Conservation (phyloP, 2,797 vertebrate species). For the Hoplostethus atlanticus region DNA sequence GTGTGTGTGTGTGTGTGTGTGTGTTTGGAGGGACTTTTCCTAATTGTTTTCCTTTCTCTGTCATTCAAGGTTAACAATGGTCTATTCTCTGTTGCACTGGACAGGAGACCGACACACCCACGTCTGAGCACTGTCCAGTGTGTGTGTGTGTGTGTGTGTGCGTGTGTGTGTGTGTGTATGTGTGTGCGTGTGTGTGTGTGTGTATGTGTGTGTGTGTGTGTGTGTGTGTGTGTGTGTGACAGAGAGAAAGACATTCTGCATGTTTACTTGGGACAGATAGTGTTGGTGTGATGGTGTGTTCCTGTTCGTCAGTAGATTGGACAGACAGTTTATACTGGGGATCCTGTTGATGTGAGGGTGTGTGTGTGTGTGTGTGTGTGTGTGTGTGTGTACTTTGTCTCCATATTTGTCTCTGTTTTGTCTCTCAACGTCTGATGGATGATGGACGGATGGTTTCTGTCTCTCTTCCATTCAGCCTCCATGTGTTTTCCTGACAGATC, state of each 20-base stretch:
- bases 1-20: conserved; percentile 6
- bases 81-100: conserved; percentile 46
- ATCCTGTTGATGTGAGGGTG: conserved; percentile 39
- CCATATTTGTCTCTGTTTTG: not conserved
- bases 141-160: conserved; percentile 6
- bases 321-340: conserved; percentile 46
- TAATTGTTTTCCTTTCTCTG: conserved; percentile 54
- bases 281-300: conserved; percentile 9
- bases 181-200: conserved; percentile 14
- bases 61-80: conserved; percentile 56
- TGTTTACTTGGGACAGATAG: too few species aligned
- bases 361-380: conserved; percentile 33
- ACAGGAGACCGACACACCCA: conserved; percentile 41
- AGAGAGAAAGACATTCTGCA: not conserved
- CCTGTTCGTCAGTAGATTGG: conserved; percentile 56
- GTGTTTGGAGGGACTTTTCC: conserved; percentile 40
- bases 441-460: not conserved
- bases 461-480: too few species aligned
- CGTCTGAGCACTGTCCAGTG: conserved; percentile 30
- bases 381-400: conserved; percentile 11
- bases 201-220: conserved; percentile 8
- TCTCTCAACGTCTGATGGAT: not conserved
- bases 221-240: conserved; percentile 12
- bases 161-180: conserved; percentile 6
- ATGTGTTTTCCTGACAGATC: too few species aligned